Conservation (phyloP, 37 sponge, comb jelly and placozoan species). For the Haliclona indistincta region DNA sequence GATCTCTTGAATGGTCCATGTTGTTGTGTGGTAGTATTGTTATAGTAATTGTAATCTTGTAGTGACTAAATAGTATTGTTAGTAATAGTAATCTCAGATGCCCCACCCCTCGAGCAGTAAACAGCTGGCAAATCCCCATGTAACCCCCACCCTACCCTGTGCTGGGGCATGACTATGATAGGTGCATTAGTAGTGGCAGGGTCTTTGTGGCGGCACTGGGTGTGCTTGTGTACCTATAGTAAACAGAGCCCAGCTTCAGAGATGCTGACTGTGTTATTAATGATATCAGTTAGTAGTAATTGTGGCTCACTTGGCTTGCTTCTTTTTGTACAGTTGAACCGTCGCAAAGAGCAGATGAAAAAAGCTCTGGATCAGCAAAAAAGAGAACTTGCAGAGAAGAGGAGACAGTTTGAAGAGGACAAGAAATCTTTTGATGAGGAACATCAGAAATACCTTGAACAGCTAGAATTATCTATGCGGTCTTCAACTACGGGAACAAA, state of each 20-base stretch:
- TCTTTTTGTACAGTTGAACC: constrained; percentile 61
- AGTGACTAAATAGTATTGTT: too few species aligned
- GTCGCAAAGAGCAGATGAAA: constrained; percentile 89
- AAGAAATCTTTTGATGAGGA: constrained; percentile 85
- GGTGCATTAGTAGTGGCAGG: too few species aligned
- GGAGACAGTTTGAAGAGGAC: constrained; percentile 90
- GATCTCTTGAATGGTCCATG: too few species aligned
- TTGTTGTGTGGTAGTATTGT: too few species aligned
- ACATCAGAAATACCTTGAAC: constrained; percentile 78
- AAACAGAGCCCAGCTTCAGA: not conserved
- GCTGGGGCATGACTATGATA: too few species aligned
- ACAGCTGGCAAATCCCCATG: too few species aligned
- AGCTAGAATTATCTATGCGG: constrained; percentile 61
- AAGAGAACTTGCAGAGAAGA: constrained; percentile 76
- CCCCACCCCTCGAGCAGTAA: too few species aligned
- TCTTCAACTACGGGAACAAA: constrained; percentile 5
- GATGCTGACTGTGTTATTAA: not conserved
- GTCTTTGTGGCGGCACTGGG: not conserved
- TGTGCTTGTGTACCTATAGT: constrained; percentile 7
- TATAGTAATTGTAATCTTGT: too few species aligned
- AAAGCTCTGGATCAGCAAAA: constrained; percentile 80
- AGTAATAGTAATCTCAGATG: too few species aligned
- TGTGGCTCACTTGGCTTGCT: not conserved
- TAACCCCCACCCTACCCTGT: too few species aligned
- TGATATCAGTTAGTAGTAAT: not conserved